Evolutionary conservation across 2,113 vertebrate genomes (phyloP), one percentile per base, ranked within the genome.

Genomic region (Prionailurus bengalensis): DNA sequence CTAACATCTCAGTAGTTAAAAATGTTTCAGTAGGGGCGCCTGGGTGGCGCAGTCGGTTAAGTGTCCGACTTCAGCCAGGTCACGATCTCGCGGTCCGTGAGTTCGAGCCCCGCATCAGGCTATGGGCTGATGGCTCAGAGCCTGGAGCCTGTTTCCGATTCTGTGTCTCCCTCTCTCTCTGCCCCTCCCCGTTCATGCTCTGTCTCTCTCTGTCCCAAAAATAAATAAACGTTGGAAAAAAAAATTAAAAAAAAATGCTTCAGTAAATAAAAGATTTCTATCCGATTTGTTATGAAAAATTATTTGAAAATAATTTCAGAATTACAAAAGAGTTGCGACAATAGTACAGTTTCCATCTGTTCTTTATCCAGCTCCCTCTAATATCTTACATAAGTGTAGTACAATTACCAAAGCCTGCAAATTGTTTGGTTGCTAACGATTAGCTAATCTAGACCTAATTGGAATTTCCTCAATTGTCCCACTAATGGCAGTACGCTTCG

Each of bases 301-400:
- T 85, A 88, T 80, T 88, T 97, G 21, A 0, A 93, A 95, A 91
- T 88, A 88, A 91, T 58, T 82, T 82, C 87, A 94, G 66, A 95
- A 73, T 42, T 92, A 29, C 9, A 70, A 78, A 36, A 61, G 71
- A 8, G 45, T 48, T 95, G 33, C 36, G 79, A 94, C 93, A 97
- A 53, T 66, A 89, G 48, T 19, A 25, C 19, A 63, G 29, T 33
- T 61, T 9, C 10, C 17, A 21, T 83, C 33, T 31, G 23, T 16
- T 2, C 17, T 66, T 83, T 31, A 42, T 21, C 61, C 27, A 66
- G 55, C 15, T n/a, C 83, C 27, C 39, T 42, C n/a, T 73, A 6
- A 39, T 51, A 15, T 90, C 61, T 70, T 58, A 89, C 7, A 21
- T 42, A 53, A 79, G 25, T 39, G 27, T 9, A 82, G 9, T 13